Evolutionary conservation across 1,140 invertebrate genomes (phyloP), one percentile per base, ranked within the genome.

Genomic region (Chironomus tepperi): DNA sequence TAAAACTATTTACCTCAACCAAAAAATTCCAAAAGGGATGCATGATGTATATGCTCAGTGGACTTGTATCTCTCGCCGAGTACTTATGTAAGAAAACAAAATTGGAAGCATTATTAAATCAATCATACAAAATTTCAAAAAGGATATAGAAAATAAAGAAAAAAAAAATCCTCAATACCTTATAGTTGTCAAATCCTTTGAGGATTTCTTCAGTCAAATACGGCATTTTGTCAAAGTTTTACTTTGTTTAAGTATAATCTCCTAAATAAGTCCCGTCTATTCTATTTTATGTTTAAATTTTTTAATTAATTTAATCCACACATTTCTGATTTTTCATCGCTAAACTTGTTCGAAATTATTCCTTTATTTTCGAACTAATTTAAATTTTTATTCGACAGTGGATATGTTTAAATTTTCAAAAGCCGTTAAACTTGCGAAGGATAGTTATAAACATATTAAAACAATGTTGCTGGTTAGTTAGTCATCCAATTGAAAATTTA

Each of bases 1-100:
- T 42, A n/a, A 12, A 19, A n/a, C 34, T 65, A 74, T 19, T 83
- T 87, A 98, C 96, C 89, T 96, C 87, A 9, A 98, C 94, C 77
- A 94, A 88, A 86, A 88, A 88, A 81, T 98, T 95, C 97, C 97
- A 98, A 84, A 98, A 98, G 34, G 97, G 97, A 82, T 98, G 97
- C 93, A 97, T 98, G 79, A 98, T 88, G 89, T 98, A 97, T 74
- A 92, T 92, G 81, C 95, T 96, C 10, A 98, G 85, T 72, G 94
- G 90, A 83, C 94, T 96, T 7, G 94, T 97, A 83, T 98, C 97
- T 78, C 96, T 86, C 70, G 93, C 93, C 83, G 89, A 96, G 81
- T 98, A 98, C 95, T 34, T 34, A 2, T 98, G 87, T 80, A 91
- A 91, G 79, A 77, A 80, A 81, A 82, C 81, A 74, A 75, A 74